phyloP scores from a whole-genome alignment of 1,140 invertebrate genomes.

The Eufriesea mexicana region DNA sequence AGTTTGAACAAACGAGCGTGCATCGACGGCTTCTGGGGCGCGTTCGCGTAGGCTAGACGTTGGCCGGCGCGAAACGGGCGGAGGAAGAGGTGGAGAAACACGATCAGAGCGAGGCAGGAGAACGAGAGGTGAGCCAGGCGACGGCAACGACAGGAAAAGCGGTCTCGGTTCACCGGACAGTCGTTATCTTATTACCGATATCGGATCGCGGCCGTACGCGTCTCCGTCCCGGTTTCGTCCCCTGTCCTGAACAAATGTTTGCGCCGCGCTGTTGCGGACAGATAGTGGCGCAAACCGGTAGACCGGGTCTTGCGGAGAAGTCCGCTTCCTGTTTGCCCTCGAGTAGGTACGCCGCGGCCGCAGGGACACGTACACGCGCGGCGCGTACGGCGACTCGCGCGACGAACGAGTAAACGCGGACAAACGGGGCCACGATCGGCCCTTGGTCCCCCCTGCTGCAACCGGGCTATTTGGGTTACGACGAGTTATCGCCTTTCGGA shows the following conservation, averaged over 20 bases:
- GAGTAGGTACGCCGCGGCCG: slow-evolving; percentile 8
- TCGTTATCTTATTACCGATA: slow-evolving; percentile 77
- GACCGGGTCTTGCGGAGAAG: slow-evolving; percentile 61
- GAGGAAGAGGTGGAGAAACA: too few relatives aligned
- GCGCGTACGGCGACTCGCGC: slow-evolving; percentile 22
- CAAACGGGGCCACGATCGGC: slow-evolving; percentile 17
- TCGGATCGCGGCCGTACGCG: slow-evolving; percentile 62
- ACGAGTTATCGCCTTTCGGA: slow-evolving; percentile 61
- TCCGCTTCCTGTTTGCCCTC: slow-evolving; percentile 71
- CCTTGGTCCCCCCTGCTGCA: slow-evolving; percentile 2
- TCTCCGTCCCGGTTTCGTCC: slow-evolving; percentile 56
- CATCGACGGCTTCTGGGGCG: not conserved
- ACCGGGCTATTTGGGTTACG: slow-evolving; percentile 46
- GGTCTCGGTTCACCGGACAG: slow-evolving; percentile 57
- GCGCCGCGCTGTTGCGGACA: slow-evolving; percentile 63
- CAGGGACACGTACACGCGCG: not conserved
- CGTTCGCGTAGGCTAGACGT: slow-evolving; percentile 1
- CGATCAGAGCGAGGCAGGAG: too few relatives aligned
- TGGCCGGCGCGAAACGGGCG: not conserved
- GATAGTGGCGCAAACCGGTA: slow-evolving; percentile 61
- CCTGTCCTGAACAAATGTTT: slow-evolving; percentile 77
- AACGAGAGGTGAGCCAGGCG: slow-evolving; percentile 35
- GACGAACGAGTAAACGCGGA: slow-evolving; percentile 23
- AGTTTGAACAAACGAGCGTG: slow-evolving; percentile 64
- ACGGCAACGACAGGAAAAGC: slow-evolving; percentile 15